Evolutionary conservation across 2,113 vertebrate species (phyloP).

Genomic region (Meleagris gallopavo): DNA sequence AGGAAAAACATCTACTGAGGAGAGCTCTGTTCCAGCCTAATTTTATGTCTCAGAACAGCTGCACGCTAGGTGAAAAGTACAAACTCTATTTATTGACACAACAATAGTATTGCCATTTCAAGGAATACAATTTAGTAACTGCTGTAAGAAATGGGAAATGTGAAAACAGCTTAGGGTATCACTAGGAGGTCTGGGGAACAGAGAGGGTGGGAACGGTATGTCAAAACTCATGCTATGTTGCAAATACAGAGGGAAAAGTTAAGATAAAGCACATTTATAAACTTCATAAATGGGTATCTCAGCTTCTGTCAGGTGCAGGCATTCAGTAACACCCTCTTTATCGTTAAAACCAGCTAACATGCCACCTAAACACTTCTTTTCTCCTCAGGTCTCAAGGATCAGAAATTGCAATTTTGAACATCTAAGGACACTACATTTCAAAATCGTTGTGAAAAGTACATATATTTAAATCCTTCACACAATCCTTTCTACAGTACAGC

Average conservation of each 20-base stretch:
- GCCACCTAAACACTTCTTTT: neutral
- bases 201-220: neutral
- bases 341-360: neutral
- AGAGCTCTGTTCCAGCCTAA: neutral
- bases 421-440: neutral
- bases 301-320: neutral
- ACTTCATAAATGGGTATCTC: neutral
- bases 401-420: neutral
- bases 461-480: neutral
- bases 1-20: neutral
- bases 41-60: neutral
- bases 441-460: neutral
- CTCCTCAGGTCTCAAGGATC: neutral
- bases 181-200: neutral
- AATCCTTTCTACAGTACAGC: too few relatives aligned
- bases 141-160: neutral
- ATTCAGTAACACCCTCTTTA: neutral
- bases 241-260: neutral
- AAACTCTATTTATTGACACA: neutral
- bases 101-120: neutral
- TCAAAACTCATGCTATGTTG: neutral
- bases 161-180: neutral
- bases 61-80: neutral
- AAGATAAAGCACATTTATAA: neutral
- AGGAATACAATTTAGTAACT: neutral